Conservation (phyloP, 2,797 vertebrate species). For the Acrocephalus scirpaceus region DNA sequence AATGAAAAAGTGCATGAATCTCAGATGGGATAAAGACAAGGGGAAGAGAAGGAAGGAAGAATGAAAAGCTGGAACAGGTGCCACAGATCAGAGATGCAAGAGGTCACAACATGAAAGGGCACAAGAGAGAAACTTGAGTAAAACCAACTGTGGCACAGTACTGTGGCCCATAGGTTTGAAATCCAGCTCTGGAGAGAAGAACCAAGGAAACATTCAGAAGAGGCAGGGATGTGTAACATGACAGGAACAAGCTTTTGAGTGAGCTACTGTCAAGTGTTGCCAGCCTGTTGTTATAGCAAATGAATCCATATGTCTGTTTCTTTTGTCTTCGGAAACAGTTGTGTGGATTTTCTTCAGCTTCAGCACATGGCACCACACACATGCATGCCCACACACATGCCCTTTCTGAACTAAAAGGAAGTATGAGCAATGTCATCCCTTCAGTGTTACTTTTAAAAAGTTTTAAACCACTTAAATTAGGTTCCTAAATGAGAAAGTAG, state of each 20-base stretch:
- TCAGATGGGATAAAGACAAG: neutral
- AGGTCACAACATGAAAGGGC: neutral
- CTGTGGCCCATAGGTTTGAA: neutral
- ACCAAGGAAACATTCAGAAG: neutral
- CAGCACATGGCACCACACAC: neutral
- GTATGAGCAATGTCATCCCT: neutral
- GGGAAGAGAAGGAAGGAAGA: neutral
- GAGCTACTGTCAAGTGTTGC: neutral
- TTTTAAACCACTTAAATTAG: neutral
- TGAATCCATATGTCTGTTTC: neutral
- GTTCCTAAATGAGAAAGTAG: neutral
- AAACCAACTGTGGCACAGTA: neutral
- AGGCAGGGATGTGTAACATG: neutral
- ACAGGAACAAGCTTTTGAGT: neutral
- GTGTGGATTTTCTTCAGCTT: neutral
- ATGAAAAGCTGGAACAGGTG: neutral
- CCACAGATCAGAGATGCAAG: neutral
- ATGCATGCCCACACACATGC: neutral
- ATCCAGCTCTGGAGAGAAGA: neutral
- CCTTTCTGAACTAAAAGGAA: neutral
- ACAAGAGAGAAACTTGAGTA: neutral
- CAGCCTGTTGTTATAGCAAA: neutral
- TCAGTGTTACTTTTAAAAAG: neutral
- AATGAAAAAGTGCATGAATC: neutral
- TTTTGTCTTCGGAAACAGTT: neutral